Base-by-base conservation (phyloP, 2,113 vertebrate genomes). In the Mormyrus iriodes region DNA sequence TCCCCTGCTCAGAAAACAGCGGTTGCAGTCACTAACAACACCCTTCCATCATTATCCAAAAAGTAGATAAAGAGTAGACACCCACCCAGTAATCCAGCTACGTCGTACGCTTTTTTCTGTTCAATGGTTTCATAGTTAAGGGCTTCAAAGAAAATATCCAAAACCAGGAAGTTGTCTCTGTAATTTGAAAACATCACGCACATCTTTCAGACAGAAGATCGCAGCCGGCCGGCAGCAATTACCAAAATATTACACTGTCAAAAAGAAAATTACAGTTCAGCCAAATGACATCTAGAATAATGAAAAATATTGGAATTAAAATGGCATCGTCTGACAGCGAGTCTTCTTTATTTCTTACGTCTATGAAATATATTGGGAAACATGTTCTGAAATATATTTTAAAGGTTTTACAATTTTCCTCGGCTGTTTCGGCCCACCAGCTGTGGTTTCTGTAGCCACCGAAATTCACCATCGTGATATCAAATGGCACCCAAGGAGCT, bases 81-180 rank as follows among this genome's bases (percentile, higher is more conserved):
- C 96, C 95, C 94, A 99, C 98, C 98, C 4, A 99, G 94, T 90
- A 99, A 95, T 85, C 97, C 98, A 1, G 98, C 97, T 39, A 99
- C 95, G 87, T 99, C 97, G 0, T 99, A 99, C 0, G 97, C 98
- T 93, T 97, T 98, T 95, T 97, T 98, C 94, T 99, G 98, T 93
- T 99, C 97, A 90, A 98, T 97, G 7, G 97, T 97, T 93, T 99
- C 98, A 0, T 97, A 99, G 92, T 98, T 99, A 58, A 99, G 95
- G 0, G 98, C 97, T 93, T 99, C 98, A 44, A 99, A 99, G 95
- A 99, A 99, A 93, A 99, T 96, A 69, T 99, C 98, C 86, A 99
- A 95, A 69, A 99, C 97, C 90, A 99, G 94, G 93, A 99, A 99
- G 94, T 99, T 99, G 94, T 99, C 98, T 93, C 98, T 99, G 95